Conservation (phyloP, 64 coral and sea anemone species). For the Pocillopora verrucosa region DNA sequence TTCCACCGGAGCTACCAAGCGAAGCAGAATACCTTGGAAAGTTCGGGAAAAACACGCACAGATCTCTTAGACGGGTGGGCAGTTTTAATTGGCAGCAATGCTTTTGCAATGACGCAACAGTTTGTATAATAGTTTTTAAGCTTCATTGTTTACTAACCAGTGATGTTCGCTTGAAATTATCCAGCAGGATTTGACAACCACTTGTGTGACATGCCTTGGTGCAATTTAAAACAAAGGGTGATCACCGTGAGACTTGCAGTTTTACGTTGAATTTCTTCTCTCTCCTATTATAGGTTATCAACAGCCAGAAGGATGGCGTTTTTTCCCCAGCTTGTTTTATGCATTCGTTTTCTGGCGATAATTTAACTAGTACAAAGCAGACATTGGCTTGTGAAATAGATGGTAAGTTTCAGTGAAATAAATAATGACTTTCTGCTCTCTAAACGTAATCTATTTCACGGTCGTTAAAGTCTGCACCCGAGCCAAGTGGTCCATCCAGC, state of each 20-base stretch:
- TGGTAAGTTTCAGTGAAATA: constrained; percentile 42
- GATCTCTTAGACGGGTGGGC: constrained; percentile 85
- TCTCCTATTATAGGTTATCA: constrained; percentile 64
- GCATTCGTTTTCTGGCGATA: constrained; percentile 88
- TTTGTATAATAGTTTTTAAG: no score
- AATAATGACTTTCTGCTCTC: background rate
- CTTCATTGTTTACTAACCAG: no score
- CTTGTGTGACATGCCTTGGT: background rate
- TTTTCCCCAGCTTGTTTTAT: constrained; percentile 97
- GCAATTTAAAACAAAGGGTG: background rate
- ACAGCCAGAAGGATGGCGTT: constrained; percentile 81
- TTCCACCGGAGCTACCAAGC: constrained; percentile 80
- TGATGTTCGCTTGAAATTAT: no score
- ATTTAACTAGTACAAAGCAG: constrained; percentile 43
- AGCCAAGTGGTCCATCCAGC: no score
- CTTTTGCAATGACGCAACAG: background rate
- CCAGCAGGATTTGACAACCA: background rate
- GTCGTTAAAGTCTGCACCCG: no score
- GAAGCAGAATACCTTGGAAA: constrained; percentile 87
- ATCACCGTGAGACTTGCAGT: background rate
- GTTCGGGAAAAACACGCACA: constrained; percentile 97
- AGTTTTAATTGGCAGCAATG: background rate
- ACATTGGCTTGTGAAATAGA: constrained; percentile 83
- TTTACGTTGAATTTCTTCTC: background rate
- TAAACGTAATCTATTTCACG: no score